Base-by-base conservation (phyloP, 2,797 vertebrate genomes). In the Limnodromus scolopaceus region DNA sequence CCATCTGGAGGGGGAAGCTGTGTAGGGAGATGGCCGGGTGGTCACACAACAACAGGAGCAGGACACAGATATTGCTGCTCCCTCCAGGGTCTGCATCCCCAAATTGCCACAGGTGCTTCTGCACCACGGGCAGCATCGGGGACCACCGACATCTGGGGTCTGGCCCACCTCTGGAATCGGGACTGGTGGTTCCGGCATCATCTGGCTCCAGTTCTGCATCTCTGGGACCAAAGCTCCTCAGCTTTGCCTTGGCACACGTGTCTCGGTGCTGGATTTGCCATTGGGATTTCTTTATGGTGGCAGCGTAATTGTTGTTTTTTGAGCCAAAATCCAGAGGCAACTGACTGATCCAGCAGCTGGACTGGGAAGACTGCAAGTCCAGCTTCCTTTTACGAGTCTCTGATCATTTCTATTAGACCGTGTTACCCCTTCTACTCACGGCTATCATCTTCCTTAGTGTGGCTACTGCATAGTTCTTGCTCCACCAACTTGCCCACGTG, bases 111-210 rank as follows among this genome's bases (percentile, higher is more conserved):
- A 0, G 0, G 9, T 17, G 34, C 28, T 41, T 39, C 3, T 68
- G 2, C 4, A 2, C 30, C 36, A 3, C 9, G 30, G 66, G 28
- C 24, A 12, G 25, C 16, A 13, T 2, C 0, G 4, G 64, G 28
- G 28, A 43, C 28, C 4, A 2, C 30, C 2, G 1, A 3, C 1
- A 4, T 32, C 10, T 0, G 0, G 17, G 15, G 22, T 12, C 48
- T 63, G 55, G 41, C 17, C 17, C 43, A 11, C 7, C 15, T 43
- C 71, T 36, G 43, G 71, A 36, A 24, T 27, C 1, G 1, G 65
- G 34, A 61, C 11, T 10, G 9, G 15, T 25, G 11, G 28, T 64
- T 38, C 11, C 0, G 12, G n/a, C 38, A 24, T 64, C 3, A 1
- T 23, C 45, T 3, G 7, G 30, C 57, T 65, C 39, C 5, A 38